Evolutionary conservation across 2,113 vertebrate species (phyloP).

Genomic region (Morone saxatilis): DNA sequence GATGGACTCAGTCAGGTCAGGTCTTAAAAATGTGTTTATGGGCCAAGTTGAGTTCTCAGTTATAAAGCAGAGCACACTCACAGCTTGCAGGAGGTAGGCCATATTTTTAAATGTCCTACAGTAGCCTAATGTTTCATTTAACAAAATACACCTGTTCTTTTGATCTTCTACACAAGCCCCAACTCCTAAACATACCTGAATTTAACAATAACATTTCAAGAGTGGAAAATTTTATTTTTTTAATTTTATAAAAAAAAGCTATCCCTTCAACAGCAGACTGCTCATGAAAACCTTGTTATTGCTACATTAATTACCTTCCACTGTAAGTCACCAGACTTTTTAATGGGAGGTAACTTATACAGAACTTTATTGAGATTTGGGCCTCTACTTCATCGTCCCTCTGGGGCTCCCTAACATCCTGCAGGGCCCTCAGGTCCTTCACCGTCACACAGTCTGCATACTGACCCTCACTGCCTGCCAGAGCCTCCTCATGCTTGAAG

Average conservation of each 20-base stretch:
- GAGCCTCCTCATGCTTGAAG: constrained; percentile 7
- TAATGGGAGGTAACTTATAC: not conserved
- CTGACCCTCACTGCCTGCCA: constrained; percentile 4
- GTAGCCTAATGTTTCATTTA: not conserved
- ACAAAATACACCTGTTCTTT: not conserved
- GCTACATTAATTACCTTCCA: not conserved
- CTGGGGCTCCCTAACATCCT: constrained; percentile 55
- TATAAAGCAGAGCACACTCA: not conserved
- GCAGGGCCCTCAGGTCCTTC: constrained; percentile 33
- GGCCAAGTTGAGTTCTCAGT: not conserved
- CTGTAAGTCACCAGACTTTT: not conserved
- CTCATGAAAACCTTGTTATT: not conserved
- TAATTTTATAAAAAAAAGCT: not conserved
- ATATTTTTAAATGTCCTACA: not conserved
- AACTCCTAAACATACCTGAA: not conserved
- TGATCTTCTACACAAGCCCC: not conserved
- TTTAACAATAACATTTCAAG: not conserved
- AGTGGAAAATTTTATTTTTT: not conserved
- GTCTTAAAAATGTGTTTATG: not conserved
- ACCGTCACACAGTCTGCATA: constrained; percentile 9
- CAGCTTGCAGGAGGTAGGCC: not conserved
- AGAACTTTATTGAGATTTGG: constrained; percentile 8
- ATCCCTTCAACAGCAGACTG: not conserved
- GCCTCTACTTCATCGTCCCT: constrained; percentile 2
- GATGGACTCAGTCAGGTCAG: not conserved